Base-by-base conservation (phyloP, 2,797 vertebrate species). In the Lagodon rhomboides region DNA sequence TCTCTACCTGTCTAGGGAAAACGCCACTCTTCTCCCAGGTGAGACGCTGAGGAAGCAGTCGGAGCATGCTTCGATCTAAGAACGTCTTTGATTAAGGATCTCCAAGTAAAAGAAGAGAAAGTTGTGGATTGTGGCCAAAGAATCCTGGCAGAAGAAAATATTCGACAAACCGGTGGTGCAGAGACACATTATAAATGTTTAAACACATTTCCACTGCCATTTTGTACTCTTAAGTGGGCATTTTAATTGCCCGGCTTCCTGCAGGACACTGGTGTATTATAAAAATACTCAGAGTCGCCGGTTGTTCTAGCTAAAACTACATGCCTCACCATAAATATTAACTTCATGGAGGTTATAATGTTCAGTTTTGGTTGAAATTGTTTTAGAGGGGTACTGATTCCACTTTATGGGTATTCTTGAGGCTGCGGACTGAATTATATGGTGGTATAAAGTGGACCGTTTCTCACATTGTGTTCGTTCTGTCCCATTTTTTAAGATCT, bases 81-180 rank as follows among this genome's bases (percentile, higher is more conserved):
- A 63, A 67, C 23, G 17, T 38, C 58, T 86, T 79, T 82, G 69
- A 86, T 90, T 44, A 66, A 64, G 44, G 43, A 67, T 44, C 55
- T 66, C 23, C 8, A 41, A 68, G 70, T 67, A 43, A 77, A 68
- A 30, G 12, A 10, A 11, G 43, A 75, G 43, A 53, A 53, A 38
- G 20, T 66, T 12, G 13, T 41, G 22, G 0, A 20, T 20, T 62
- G 46, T 73, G 54, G 53, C 0, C 58, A 73, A 68, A 75, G 41
- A 81, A 43, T 59, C 60, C 30, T 79, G 64, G 22, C 43, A 61
- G 18, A 23, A 55, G 61, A 27, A 71, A 61, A 64, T 3, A 80
- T 46, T 54, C 56, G 38, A 60, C 3, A 62, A 30, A 55, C 12
- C 22, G 25, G 4, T 25, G 2, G 9, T 34, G 43, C 38, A 34